phyloP scores from a whole-genome alignment of 2,113 vertebrate species.

The Gambusia affinis region DNA sequence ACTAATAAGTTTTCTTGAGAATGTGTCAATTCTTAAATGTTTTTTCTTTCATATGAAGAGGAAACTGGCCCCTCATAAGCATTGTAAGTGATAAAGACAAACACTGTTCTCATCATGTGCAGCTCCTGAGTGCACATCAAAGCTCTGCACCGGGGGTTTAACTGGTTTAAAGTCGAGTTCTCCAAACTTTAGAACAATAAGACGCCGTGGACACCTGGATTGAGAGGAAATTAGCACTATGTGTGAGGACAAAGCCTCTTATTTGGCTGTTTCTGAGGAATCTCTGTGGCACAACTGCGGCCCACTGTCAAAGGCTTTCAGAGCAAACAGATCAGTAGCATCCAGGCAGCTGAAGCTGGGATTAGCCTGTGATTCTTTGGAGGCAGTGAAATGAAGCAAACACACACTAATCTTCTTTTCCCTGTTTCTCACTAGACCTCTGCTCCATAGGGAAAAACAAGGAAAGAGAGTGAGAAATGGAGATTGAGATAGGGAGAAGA shows the following conservation, averaged over 20 bases:
- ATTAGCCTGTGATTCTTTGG: constrained; percentile 65
- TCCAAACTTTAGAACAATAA: constrained; percentile 32
- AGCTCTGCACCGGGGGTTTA: constrained; percentile 25
- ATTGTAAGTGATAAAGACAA: not conserved
- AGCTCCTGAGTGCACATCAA: constrained; percentile 28
- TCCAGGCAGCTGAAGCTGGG: constrained; percentile 58
- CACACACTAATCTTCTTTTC: constrained; percentile 65
- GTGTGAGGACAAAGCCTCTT: constrained; percentile 67
- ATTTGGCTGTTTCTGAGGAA: constrained; percentile 43
- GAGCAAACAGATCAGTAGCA: constrained; percentile 54
- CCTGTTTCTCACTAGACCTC: constrained; percentile 51
- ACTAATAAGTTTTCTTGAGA: not conserved
- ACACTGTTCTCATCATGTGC: constrained; percentile 1
- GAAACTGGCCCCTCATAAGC: not conserved
- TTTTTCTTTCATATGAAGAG: not conserved
- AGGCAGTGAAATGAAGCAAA: constrained; percentile 65
- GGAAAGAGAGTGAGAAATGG: not conserved
- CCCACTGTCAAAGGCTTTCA: constrained; percentile 47
- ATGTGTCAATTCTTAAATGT: not conserved
- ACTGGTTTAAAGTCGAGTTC: constrained; percentile 26
- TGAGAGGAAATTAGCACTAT: constrained; percentile 53
- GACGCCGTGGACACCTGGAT: constrained; percentile 54
- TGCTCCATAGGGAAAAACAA: constrained; percentile 23
- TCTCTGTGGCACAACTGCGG: constrained; percentile 41
- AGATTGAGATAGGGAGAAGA: constrained; percentile 3